Evolutionary conservation across 2,888 invertebrate genomes (phyloP).

Genomic region (Drosophila atripex): DNA sequence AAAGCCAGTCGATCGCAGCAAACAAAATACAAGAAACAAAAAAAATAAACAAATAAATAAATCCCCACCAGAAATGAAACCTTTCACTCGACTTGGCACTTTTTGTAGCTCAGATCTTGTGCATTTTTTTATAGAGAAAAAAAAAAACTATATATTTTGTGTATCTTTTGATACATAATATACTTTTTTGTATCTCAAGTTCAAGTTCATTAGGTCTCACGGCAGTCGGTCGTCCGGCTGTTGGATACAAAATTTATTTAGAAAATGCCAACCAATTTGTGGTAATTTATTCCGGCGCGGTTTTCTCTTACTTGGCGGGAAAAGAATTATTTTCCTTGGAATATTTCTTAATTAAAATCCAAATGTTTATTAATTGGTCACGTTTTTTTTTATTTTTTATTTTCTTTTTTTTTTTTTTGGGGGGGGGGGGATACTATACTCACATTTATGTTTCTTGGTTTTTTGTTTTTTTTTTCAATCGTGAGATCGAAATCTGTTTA

Average conservation of each 20-base stretch:
- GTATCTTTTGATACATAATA: neutral
- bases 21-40: neutral
- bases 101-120: constrained; percentile 1
- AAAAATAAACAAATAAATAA: constrained; percentile 14
- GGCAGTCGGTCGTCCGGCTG: constrained; percentile 25
- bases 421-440: neutral
- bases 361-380: constrained; percentile 33
- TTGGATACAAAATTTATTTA: constrained; percentile 1
- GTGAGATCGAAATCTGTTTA: neutral
- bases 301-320: neutral
- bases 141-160: neutral
- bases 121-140: neutral
- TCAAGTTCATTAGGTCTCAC: constrained; percentile 69
- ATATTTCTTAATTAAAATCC: constrained; percentile 20
- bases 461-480: no score
- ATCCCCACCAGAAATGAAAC: constrained; percentile 1
- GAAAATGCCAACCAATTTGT: constrained; percentile 53
- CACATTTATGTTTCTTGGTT: no score
- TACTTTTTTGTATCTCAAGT: constrained; percentile 51
- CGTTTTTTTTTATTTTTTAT: constrained; percentile 18
- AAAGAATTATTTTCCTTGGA: neutral
- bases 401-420: constrained; percentile 11
- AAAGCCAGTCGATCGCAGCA: constrained; percentile 20
- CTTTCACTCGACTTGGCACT: constrained; percentile 25
- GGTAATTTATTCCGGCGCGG: constrained; percentile 61